Evolutionary conservation across 2,113 vertebrate species (phyloP).

Genomic region (Oxygymnocypris stewartii): DNA sequence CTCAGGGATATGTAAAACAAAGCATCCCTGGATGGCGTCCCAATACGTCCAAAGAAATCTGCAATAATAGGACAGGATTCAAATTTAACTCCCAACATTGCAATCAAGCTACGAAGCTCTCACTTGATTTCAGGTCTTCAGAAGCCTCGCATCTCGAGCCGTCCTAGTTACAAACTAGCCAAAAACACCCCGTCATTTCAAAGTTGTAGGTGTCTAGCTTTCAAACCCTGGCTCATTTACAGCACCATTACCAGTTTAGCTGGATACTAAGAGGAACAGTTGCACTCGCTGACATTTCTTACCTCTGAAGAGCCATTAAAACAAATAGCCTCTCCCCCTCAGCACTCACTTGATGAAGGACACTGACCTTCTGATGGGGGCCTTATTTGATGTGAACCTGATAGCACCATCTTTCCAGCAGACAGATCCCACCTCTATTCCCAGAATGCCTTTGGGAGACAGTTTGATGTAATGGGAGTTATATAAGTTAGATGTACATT

Average conservation of each 20-base stretch:
- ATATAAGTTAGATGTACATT: constrained; percentile 36
- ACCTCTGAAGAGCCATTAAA: constrained; percentile 33
- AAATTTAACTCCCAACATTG: not conserved
- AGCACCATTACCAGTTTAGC: constrained; percentile 4
- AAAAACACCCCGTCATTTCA: not conserved
- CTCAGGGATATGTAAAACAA: constrained; percentile 39
- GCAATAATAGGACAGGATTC: constrained; percentile 18
- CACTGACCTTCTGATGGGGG: constrained; percentile 41
- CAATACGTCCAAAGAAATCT: constrained; percentile 3
- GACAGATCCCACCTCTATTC: constrained; percentile 36
- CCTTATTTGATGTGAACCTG: constrained; percentile 40
- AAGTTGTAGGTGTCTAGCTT: not conserved
- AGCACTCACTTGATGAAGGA: constrained; percentile 31
- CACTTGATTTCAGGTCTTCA: not conserved
- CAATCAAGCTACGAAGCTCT: not conserved
- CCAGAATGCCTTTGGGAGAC: constrained; percentile 34
- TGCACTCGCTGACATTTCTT: constrained; percentile 25
- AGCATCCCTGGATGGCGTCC: constrained; percentile 15
- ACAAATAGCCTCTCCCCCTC: constrained; percentile 30
- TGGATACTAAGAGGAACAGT: constrained; percentile 21
- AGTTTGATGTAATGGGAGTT: constrained; percentile 37
- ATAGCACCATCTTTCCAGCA: constrained; percentile 28
- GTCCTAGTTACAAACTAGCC: not conserved
- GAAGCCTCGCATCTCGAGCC: not conserved
- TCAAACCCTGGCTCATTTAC: not conserved